A percentile compares a stretch with the other conserved stretches of the same genome.
These are phyloP conservation scores for Macroglossus sobrinus DNA, from an alignment of 2,113 vertebrate species.

Conservation along the genomic window DNA sequence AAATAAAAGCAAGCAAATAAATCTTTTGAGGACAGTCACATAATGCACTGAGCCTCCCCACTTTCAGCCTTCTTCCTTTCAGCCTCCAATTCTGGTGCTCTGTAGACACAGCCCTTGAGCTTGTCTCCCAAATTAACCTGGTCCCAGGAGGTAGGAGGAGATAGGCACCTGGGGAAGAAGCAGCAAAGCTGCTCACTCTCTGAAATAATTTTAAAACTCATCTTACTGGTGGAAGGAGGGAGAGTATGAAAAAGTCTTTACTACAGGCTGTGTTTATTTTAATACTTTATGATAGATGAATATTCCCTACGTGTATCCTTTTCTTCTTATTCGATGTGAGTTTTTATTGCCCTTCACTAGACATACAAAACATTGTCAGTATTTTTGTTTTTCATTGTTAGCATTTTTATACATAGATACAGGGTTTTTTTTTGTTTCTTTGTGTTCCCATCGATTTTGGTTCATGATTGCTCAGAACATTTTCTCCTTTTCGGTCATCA, in stretches of 20 bases:
- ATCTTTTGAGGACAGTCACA: neutral
- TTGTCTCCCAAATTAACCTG: neutral
- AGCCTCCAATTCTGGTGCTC: neutral
- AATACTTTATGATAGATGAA: neutral
- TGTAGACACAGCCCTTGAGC: neutral
- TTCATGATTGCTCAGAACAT: neutral
- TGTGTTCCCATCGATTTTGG: neutral
- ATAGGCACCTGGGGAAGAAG: neutral
- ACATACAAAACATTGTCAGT: neutral
- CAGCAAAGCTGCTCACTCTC: neutral
- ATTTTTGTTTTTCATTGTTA: too few relatives aligned
- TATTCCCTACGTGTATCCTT: neutral
- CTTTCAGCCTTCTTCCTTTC: neutral
- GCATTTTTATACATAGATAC: neutral
- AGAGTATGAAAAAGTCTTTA: neutral
- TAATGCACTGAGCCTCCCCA: neutral
- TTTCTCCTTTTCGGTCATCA: slow-evolving; percentile 40
- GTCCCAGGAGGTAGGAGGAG: neutral
- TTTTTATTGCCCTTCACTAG: slow-evolving; percentile 9
- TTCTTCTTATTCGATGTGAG: neutral
- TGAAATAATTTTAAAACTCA: neutral
- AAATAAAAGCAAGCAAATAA: neutral
- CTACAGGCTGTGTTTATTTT: neutral
- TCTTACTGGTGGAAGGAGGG: neutral
- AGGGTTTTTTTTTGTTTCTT: neutral